phyloP scores from a whole-genome alignment of 1,140 invertebrate species.

The Drosophila tsacasi region DNA sequence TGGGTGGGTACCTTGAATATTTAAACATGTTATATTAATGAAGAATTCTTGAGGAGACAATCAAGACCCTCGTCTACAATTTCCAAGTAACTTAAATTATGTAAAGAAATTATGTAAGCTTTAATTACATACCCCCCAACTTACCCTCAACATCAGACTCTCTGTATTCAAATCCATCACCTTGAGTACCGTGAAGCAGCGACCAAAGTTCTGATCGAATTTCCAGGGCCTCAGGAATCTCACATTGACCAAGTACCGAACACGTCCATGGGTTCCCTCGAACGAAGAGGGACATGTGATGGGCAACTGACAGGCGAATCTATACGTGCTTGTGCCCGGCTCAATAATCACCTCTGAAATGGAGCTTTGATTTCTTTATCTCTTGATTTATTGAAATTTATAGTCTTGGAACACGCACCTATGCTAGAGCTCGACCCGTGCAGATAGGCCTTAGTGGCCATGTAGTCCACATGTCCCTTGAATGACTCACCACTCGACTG shows the following conservation, averaged over 20 bases:
- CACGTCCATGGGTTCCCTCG: constrained; percentile 89
- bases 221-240: constrained; percentile 90
- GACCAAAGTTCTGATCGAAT: constrained; percentile 90
- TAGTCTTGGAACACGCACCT: constrained; percentile 28
- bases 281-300: constrained; percentile 89
- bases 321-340: constrained; percentile 86
- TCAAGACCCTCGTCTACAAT: no score
- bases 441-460: constrained; percentile 66
- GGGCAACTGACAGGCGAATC: constrained; percentile 87
- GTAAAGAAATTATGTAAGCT: not conserved
- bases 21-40: not conserved
- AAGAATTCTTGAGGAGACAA: not conserved
- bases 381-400: constrained; percentile 13
- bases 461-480: constrained; percentile 75
- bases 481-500: constrained; percentile 38
- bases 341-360: constrained; percentile 56
- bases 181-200: constrained; percentile 90
- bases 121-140: not conserved
- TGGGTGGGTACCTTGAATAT: constrained; percentile 59
- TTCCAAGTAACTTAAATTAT: not conserved
- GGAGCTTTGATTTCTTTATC: constrained; percentile 4
- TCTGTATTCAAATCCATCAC: constrained; percentile 90
- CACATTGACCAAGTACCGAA: constrained; percentile 89
- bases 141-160: constrained; percentile 59
- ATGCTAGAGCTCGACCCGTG: constrained; percentile 47